Base-by-base conservation (phyloP, 35 echinoderm and acorn worm genomes). In the Stichopus chloronotus region DNA sequence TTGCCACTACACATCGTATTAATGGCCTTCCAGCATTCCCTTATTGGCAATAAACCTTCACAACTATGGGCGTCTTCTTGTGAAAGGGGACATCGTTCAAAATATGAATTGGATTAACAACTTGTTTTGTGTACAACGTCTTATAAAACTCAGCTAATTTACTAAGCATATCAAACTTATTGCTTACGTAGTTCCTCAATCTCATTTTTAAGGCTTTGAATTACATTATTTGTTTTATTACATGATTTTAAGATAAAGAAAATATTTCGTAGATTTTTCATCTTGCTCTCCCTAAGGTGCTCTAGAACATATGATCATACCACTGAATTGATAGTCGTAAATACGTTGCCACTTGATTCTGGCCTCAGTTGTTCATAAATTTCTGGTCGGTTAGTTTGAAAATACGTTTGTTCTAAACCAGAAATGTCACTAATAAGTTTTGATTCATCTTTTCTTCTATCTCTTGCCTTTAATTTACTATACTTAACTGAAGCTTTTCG, bases 361-460 rank as follows among this genome's bases (percentile, higher is more conserved):
- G 54, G 79, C 79, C 14, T 55, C 53, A 6, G 79, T 83, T 25
- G 53, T 52, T 83, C 53, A 8, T 83, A 83, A 83, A 83, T 30
- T 83, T 83, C 24, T 30, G 80, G 16, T 52, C 24, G 23, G 17
- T 52, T 53, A 53, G 54, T 83, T 56, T 76, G 72, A 76, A 21
- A 21, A 43, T 52, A 83, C 6, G 16, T 7, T 56, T 83, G 80
- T 30, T 83, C 24, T 17, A 83, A 83, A 7, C 80, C 0, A 56
- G 16, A 83, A 25, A 83, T 83, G 5, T 83, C 54, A 53, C 54
- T 52, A 7, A 83, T 83, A 16, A 83, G 6, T 53, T 56, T 43
- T 83, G 3, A 53, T 83, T 83, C 80, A 56, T 83, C 54, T 43
- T 22, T 52, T 83, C 80, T 52, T 83, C 80, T 83, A 9, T 83